These are phyloP conservation scores for Pygoscelis adeliae DNA, from an alignment of 2,113 vertebrate genomes.

Conservation along the genomic window DNA sequence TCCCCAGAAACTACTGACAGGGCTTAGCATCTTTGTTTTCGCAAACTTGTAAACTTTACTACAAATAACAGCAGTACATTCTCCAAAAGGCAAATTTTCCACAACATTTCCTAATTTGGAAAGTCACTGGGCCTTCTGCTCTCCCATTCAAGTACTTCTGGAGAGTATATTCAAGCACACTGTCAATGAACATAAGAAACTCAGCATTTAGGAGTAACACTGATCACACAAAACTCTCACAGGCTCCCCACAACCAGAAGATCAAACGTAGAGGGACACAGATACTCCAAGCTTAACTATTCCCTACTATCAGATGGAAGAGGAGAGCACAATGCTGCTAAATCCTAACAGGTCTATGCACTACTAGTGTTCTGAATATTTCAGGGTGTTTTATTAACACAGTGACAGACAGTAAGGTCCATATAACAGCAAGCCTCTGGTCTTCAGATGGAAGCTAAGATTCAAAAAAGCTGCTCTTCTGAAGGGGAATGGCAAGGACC, in stretches of 20 bases:
- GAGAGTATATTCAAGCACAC: neutral
- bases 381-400: neutral
- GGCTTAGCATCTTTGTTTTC: neutral
- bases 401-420: neutral
- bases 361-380: neutral
- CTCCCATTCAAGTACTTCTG: neutral
- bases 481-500: neutral
- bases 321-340: neutral
- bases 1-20: neutral
- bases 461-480: neutral
- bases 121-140: neutral
- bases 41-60: neutral
- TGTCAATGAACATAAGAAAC: neutral
- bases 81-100: neutral
- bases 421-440: neutral
- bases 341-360: accelerated
- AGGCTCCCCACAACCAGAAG: neutral
- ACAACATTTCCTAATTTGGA: neutral
- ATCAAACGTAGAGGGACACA: neutral
- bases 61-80: neutral
- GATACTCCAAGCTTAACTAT: neutral
- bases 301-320: neutral
- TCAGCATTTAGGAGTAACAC: neutral
- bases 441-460: neutral
- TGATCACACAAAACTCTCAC: neutral